Evolutionary conservation across 2,797 vertebrate species (phyloP), one percentile per base, ranked within the genome.

Genomic region (Argentina silus): DNA sequence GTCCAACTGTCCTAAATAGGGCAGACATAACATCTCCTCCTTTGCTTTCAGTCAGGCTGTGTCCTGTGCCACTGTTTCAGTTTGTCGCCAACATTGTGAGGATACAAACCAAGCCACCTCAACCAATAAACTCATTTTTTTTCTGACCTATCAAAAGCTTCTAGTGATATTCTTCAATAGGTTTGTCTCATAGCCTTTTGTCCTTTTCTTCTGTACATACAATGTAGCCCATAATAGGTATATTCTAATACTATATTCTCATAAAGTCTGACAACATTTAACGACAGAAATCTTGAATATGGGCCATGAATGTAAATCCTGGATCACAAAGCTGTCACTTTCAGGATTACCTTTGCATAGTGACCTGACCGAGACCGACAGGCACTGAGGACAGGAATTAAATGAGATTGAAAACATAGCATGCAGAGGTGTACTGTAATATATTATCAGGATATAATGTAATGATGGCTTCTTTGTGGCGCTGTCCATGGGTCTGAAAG

Each of bases 281-380:
- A 23, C n/a, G 53, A 17, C 17, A 11, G 3, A 57, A 21, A 57
- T 57, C 10, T 23, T 57, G 55, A 19, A 57, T 19, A 57, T 57
- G 19, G 55, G 55, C 55, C 55, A 57, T 17, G 55, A 57, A 57
- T 23, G 19, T 57, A 57, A 57, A 57, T 57, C 19, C 17, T 57
- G 19, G 19, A 57, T 57, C 7, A 57, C 5, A 23, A 57, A 17
- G 14, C n/a, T 53, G 6, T 15, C 7, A 10, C 19, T 57, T 57
- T 9, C 17, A 8, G 55, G 17, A 23, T 21, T 56, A n/a, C 17
- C 9, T 56, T 56, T 56, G n/a, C 17, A 56, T 21, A 19, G 19
- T 56, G 7, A 19, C 19, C 7, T 19, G 7, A 56, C 21, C 9
- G 55, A 56, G 17, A 56, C 55, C 17, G 21, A 56, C 55, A 19